These are phyloP conservation scores for Gymnodraco acuticeps DNA, from an alignment of 2,797 vertebrate species.

Conservation along the genomic window DNA sequence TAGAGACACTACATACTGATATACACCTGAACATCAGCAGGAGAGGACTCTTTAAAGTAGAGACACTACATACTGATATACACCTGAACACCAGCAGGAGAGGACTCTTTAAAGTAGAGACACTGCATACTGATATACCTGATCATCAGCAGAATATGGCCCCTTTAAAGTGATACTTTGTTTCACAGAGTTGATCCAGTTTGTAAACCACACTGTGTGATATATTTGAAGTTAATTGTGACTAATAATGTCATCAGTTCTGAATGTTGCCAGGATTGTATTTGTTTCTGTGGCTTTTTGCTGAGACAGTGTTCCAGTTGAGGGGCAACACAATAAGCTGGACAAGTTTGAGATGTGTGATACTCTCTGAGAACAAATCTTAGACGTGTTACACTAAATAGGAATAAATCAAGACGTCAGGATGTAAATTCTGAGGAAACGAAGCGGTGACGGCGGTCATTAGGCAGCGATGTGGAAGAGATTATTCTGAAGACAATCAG, in stretches of 20 bases:
- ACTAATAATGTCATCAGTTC: background rate
- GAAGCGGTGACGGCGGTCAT: constrained; percentile 31
- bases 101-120: too few relatives aligned
- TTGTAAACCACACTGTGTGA: too few relatives aligned
- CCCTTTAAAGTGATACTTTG: too few relatives aligned
- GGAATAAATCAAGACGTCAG: constrained; percentile 5
- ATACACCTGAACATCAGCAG: too few relatives aligned
- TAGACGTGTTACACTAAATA: background rate
- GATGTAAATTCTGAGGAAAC: constrained; percentile 5
- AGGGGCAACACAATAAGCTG: background rate
- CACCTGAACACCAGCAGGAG: too few relatives aligned
- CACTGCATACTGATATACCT: too few relatives aligned
- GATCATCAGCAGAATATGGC: too few relatives aligned
- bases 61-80: too few relatives aligned
- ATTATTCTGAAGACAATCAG: constrained; percentile 59
- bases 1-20: too few relatives aligned
- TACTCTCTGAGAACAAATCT: background rate
- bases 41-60: too few relatives aligned
- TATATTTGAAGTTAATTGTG: background rate
- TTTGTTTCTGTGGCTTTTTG: background rate
- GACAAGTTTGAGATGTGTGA: background rate
- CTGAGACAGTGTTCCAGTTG: too few relatives aligned
- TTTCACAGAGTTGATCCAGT: too few relatives aligned
- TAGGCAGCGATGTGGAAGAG: constrained; percentile 51
- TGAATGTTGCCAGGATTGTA: background rate